Evolutionary conservation across 2,797 vertebrate species (phyloP).

Genomic region (Squalus acanthias): DNA sequence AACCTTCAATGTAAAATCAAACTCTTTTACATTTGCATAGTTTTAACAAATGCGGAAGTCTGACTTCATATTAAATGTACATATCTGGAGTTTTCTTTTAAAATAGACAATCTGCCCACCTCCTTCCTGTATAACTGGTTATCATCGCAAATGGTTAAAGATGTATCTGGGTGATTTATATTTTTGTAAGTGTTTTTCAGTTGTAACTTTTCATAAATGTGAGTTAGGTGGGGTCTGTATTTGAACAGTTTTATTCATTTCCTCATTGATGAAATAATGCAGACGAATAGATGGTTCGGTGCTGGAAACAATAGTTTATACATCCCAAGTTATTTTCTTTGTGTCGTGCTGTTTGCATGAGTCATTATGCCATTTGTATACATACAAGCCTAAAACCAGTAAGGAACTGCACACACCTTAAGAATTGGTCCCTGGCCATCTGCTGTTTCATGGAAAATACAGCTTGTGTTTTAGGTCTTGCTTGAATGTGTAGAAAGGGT

Average conservation of each 20-base stretch:
- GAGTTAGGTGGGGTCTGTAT: background rate
- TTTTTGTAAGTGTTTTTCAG: background rate
- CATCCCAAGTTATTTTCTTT: background rate
- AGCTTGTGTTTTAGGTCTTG: slow-evolving; percentile 22
- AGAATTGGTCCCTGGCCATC: slow-evolving; percentile 16
- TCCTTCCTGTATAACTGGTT: background rate
- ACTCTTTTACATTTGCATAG: background rate
- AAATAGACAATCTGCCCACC: background rate
- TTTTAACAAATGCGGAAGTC: background rate
- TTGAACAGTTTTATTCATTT: background rate
- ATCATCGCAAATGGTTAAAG: background rate
- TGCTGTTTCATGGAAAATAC: slow-evolving; percentile 29
- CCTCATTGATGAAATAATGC: background rate
- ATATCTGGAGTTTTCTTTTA: background rate
- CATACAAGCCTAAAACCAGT: slow-evolving; percentile 9
- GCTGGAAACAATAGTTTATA: background rate
- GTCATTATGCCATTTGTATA: slow-evolving; percentile 1
- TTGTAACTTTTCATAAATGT: background rate
- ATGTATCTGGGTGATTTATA: background rate
- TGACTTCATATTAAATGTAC: background rate
- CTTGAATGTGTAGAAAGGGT: background rate
- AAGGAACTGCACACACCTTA: background rate
- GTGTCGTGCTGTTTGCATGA: slow-evolving; percentile 4
- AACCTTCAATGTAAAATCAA: background rate
- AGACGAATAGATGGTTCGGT: background rate